These are phyloP conservation scores for Mechanitis messenoides DNA, from an alignment of 2,888 invertebrate genomes.

Conservation along the genomic window DNA sequence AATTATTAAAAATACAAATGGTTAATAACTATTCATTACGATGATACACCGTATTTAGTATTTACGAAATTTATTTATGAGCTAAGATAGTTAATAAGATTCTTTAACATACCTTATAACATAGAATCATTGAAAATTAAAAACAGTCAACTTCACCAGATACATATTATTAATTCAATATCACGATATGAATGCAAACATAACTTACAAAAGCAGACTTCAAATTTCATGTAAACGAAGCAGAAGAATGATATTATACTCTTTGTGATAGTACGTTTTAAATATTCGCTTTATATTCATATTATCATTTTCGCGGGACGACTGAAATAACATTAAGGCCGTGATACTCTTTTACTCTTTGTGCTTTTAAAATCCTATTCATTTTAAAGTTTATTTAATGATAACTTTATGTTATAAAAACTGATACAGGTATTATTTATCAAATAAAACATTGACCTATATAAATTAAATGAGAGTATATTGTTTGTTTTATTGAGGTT, in stretches of 20 bases:
- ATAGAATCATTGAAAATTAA: no score
- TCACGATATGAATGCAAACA: background rate
- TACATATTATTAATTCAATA: no score
- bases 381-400: slow-evolving; percentile 1
- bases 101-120: no score
- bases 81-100: no score
- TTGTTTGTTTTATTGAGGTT: background rate
- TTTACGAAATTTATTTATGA: no score
- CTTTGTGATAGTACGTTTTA: slow-evolving; percentile 6
- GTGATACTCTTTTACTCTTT: slow-evolving; percentile 8
- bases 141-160: no score
- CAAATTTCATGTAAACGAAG: slow-evolving; percentile 7
- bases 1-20: slow-evolving; percentile 19
- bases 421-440: background rate
- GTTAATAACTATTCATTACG: no score
- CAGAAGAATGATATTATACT: slow-evolving; percentile 7
- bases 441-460: background rate
- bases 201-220: slow-evolving; percentile 4
- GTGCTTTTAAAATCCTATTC: slow-evolving; percentile 5
- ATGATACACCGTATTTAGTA: no score
- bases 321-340: slow-evolving; percentile 6
- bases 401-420: background rate
- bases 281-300: slow-evolving; percentile 7
- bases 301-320: slow-evolving; percentile 7
- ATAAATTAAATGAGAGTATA: no score